Evolutionary conservation across 1,140 invertebrate genomes (phyloP).

Genomic region (Eubasilissa regina): DNA sequence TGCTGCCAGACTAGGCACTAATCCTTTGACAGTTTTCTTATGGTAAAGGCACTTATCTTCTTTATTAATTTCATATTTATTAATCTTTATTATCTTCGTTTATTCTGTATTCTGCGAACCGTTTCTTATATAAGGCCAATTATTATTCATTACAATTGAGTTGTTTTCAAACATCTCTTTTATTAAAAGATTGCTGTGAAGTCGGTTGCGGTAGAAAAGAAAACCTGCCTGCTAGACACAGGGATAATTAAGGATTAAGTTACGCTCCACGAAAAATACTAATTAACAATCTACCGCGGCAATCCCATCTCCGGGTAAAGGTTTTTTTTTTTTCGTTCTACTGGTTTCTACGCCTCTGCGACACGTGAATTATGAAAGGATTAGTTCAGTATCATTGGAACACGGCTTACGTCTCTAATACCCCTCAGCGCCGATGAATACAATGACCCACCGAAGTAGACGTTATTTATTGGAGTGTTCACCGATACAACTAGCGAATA

Average conservation of each 20-base stretch:
- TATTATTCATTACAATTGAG: no score
- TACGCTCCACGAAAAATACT: conserved; percentile 56
- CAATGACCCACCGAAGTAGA: conserved; percentile 1
- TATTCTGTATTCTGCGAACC: no score
- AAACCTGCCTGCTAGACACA: conserved; percentile 1
- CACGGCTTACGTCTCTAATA: background rate
- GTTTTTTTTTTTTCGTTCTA: conserved; percentile 5
- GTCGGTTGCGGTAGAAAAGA: background rate
- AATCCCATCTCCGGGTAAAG: conserved; percentile 45
- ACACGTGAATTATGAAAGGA: conserved; percentile 53
- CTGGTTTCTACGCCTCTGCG: conserved; percentile 20
- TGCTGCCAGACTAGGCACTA: no score
- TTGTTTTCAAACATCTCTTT: background rate
- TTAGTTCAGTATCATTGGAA: conserved; percentile 40
- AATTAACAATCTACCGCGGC: conserved; percentile 58
- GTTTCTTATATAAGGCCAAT: no score
- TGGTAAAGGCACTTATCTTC: no score
- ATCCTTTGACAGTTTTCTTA: no score
- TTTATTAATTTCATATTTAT: no score
- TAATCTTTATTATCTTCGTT: no score
- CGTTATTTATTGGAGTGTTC: background rate
- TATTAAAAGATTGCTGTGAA: background rate
- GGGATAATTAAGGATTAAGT: conserved; percentile 55
- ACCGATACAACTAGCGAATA: no score
- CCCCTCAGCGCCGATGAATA: background rate